Evolutionary conservation across 2,113 vertebrate genomes (phyloP), one percentile per base, ranked within the genome.

Genomic region (Varanus salvator): DNA sequence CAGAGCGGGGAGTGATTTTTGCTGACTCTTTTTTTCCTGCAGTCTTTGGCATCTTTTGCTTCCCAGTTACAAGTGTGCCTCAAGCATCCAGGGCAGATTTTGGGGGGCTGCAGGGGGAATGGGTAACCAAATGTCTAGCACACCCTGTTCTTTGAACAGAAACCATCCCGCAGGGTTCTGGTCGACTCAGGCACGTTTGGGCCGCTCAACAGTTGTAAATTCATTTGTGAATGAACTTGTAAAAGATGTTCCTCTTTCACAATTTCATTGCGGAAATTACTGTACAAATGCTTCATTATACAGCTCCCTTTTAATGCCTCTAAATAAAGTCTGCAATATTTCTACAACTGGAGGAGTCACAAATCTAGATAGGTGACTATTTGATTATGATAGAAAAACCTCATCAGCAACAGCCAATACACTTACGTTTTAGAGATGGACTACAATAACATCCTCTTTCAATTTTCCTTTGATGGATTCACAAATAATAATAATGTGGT

Each of bases 201-300:
- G 86, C 4, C 1, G 75, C 25, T 1, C 7, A 27, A 48, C 1
- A 21, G 1, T 5, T 27, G 38, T 44, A 14, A 3, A 21, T 8
- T 14, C 38, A 29, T 48, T 31, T 4, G 1, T 27, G 80, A 44
- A 12, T 66, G n/a, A 38, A 74, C 9, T 3, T 48, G 7, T 0
- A 48, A 90, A 19, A 29, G 74, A n/a, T 7, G 0, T 0, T 3
- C 0, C 0, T 8, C 21, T 88, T n/a, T 25, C 1, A 2, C 1
- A 60, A 21, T 3, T 6, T 25, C 25, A 0, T 6, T 0, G 50
- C 8, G 6, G 8, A 77, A 85, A 21, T 21, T 8, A 0, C 84
- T 15, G 0, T 38, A 74, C 4, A 31, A 57, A 69, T 15, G 15
- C 50, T 0, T 25, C 8, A 38, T 72, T 31, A 60, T 27, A 0